These are phyloP conservation scores for Patagioenas fasciata DNA, from an alignment of 2,113 vertebrate species.

Conservation along the genomic window DNA sequence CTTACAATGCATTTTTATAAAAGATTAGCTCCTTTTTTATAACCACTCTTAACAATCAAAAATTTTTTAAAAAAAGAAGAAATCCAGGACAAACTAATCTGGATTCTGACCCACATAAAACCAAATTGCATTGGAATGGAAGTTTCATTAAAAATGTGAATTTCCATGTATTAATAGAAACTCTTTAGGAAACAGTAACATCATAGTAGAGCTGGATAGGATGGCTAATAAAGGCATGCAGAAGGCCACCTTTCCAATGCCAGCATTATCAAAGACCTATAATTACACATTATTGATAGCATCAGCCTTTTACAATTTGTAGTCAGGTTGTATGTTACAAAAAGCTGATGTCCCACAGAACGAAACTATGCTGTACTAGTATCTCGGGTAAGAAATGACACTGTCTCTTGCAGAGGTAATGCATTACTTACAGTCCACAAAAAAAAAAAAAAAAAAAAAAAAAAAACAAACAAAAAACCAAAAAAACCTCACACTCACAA, in stretches of 20 bases:
- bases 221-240: not conserved
- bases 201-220: not conserved
- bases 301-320: not conserved
- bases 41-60: not conserved
- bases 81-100: not conserved
- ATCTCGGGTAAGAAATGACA: not conserved
- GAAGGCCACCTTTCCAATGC: not conserved
- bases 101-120: not conserved
- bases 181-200: not conserved
- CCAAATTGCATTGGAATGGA: not conserved
- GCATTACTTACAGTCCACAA: not conserved
- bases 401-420: not conserved
- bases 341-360: not conserved
- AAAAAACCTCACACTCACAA: not conserved
- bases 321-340: not conserved
- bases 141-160: not conserved
- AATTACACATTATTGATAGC: not conserved
- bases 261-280: not conserved
- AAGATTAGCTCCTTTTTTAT: not conserved
- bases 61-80: not conserved
- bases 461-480: not conserved
- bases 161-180: not conserved
- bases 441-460: not conserved
- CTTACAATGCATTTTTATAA: not conserved
- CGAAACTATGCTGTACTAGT: not conserved